A percentile compares a stretch with the other conserved stretches of the same genome.
These are phyloP conservation scores for Heliocidaris erythrogramma DNA, from an alignment of 35 echinoderm and acorn worm species.

Conservation along the genomic window DNA sequence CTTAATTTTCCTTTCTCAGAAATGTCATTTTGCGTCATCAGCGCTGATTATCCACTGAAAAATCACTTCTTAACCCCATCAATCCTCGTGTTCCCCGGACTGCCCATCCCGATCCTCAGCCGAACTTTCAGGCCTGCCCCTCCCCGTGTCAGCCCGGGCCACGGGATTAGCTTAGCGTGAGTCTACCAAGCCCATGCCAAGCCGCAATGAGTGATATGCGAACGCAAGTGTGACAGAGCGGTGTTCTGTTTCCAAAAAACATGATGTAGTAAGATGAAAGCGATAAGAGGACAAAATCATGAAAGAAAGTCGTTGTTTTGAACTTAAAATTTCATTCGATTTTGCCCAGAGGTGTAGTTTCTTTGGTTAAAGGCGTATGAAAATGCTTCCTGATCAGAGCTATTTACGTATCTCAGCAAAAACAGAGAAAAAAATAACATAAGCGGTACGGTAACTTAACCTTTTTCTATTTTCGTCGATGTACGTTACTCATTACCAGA, in stretches of 20 bases:
- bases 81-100: neutral
- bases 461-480: no score
- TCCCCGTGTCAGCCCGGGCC: neutral
- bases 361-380: neutral
- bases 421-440: no score
- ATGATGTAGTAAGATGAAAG: neutral
- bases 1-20: neutral
- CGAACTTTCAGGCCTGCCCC: neutral
- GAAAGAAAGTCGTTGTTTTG: constrained; percentile 2
- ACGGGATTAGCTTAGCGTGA: neutral
- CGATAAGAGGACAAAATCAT: neutral
- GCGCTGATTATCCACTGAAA: neutral
- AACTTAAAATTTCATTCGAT: neutral
- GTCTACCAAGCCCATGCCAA: constrained; percentile 8
- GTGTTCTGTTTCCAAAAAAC: constrained; percentile 1
- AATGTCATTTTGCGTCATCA: constrained; percentile 3
- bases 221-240: neutral
- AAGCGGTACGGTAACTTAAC: no score
- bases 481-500: no score
- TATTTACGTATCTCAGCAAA: no score
- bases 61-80: constrained; percentile 1
- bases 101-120: neutral
- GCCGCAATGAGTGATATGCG: neutral
- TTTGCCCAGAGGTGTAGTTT: neutral
- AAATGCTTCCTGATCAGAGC: no score